Evolutionary conservation across 2,888 invertebrate genomes (phyloP), one percentile per base, ranked within the genome.

Genomic region (Parnassius apollo): DNA sequence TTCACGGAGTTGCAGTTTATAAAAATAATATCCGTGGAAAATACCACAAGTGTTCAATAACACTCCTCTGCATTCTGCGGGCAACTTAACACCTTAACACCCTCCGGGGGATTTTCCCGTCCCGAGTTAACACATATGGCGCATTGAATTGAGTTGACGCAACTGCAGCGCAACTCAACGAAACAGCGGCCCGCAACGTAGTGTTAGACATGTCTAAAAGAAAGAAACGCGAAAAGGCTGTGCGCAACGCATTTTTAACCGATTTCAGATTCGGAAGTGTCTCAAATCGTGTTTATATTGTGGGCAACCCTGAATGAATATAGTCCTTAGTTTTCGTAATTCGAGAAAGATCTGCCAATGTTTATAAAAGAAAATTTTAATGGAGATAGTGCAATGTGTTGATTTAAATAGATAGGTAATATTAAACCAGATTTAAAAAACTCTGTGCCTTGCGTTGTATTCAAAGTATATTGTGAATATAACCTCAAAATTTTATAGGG

Each of bases 391-490:
- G 81, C 83, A 83, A 82, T 83, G 64, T 57, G 48, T 64, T 75
- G 73, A 75, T 73, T 75, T 77, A 75, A 79, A 74, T 81, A 78
- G 72, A 71, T 80, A 80, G 69, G 69, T 72, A 67, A 73, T 70
- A 70, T 69, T 54, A 68, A 79, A 76, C 76, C 76, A 77, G 76
- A 77, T 75, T 71, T 76, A 81, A 86, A 78, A 77, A 80, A 86
- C 78, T 76, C 85, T 82, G 91, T 91, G 90, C 90, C 90, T 91
- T 91, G 87, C 77, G 85, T 88, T 87, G 81, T 87, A 86, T 85
- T 85, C 83, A 83, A 80, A 50, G 80, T 78, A 77, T 75, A 76
- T 72, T 75, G 75, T 75, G 75, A 71, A 72, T 73, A 69, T 73
- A 77, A 83, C 78, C 77, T 79, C 78, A 80, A 53, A 81, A 81